Conservation (phyloP, 2,113 vertebrate genomes). For the Salvator merianae region DNA sequence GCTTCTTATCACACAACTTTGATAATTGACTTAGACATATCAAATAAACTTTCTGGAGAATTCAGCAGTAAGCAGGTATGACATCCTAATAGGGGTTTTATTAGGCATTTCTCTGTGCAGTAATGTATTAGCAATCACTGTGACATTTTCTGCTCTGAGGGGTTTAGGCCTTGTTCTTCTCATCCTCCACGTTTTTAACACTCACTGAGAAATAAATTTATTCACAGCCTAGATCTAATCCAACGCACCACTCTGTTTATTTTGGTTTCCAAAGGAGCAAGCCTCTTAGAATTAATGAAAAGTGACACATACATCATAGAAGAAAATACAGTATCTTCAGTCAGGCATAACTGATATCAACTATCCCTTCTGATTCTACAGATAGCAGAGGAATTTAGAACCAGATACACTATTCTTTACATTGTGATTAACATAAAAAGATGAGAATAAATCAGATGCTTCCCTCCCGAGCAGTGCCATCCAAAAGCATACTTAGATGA, state of each 20-base stretch:
- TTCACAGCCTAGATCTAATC: slow-evolving; percentile 79
- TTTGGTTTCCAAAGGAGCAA: slow-evolving; percentile 71
- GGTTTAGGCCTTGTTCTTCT: slow-evolving; percentile 75
- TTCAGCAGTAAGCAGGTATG: slow-evolving; percentile 88
- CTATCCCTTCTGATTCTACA: slow-evolving; percentile 48
- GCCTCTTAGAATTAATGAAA: slow-evolving; percentile 77
- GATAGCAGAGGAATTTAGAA: slow-evolving; percentile 40
- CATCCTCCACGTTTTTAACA: slow-evolving; percentile 65
- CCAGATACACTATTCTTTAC: not conserved
- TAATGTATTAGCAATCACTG: slow-evolving; percentile 86
- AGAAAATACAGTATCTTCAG: slow-evolving; percentile 72
- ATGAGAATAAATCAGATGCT: not conserved
- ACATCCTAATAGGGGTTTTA: slow-evolving; percentile 89
- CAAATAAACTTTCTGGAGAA: slow-evolving; percentile 89
- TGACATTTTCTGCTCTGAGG: slow-evolving; percentile 87
- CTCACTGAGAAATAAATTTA: slow-evolving; percentile 79
- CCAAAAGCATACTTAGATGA: not conserved
- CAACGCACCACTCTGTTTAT: slow-evolving; percentile 77
- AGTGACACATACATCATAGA: slow-evolving; percentile 74
- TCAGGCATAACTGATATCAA: slow-evolving; percentile 62
- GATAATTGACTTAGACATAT: slow-evolving; percentile 88
- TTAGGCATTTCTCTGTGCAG: slow-evolving; percentile 79
- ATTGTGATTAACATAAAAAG: slow-evolving; percentile 11
- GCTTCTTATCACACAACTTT: slow-evolving; percentile 87
- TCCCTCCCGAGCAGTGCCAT: not conserved